Conservation (phyloP, 2,888 invertebrate species). For the Acanthosepion lycidas region DNA sequence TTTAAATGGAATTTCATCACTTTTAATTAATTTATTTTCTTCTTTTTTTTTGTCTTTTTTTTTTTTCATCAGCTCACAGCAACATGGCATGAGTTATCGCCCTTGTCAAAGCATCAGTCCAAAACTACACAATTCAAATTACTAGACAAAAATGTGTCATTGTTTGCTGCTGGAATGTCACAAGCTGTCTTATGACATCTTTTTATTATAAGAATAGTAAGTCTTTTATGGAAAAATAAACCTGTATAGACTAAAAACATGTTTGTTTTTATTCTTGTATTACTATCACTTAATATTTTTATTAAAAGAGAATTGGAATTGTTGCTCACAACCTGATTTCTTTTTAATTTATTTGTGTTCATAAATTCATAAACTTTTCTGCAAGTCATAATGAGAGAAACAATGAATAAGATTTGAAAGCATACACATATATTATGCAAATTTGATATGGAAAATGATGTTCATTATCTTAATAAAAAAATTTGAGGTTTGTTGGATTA, state of each 20-base stretch:
- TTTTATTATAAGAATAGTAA: neutral
- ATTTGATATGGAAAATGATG: no score
- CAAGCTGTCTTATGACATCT: conserved; percentile 63
- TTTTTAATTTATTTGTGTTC: no score
- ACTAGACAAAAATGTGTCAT: conserved; percentile 63
- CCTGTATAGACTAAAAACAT: neutral
- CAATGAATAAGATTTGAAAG: no score
- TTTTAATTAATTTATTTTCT: neutral
- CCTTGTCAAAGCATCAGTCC: conserved; percentile 49
- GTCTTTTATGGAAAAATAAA: neutral
- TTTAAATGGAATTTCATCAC: neutral
- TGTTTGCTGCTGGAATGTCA: conserved; percentile 69
- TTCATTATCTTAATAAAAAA: no score
- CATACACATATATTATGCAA: no score
- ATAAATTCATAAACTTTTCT: no score
- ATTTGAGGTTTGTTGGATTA: no score
- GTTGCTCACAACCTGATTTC: no score
- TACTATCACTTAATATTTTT: no score
- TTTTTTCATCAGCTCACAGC: conserved; percentile 58
- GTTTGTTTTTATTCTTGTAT: neutral
- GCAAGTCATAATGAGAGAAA: no score
- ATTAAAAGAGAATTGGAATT: no score
- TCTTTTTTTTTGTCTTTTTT: conserved; percentile 43
- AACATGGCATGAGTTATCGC: conserved; percentile 50
- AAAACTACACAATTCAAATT: conserved; percentile 65